Base-by-base conservation (phyloP, 1,140 invertebrate genomes). In the Oncopodura yosiiana region DNA sequence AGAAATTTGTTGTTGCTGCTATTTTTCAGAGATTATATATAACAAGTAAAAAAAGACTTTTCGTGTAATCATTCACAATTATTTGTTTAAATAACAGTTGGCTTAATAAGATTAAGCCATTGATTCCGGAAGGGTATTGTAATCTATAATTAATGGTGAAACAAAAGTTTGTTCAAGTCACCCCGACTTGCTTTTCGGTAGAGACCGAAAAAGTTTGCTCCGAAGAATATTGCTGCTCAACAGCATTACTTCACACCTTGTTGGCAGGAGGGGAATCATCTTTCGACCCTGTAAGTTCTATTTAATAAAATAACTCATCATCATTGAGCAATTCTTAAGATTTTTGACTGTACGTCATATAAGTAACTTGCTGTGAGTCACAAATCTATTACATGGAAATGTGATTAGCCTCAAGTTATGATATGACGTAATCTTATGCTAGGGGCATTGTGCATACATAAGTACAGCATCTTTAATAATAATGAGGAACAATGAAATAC, bases 61-160 rank as follows among this genome's bases (percentile, higher is more conserved):
- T n/a, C n/a, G n/a, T n/a, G n/a, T n/a, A n/a, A n/a, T n/a, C n/a
- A n/a, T n/a, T n/a, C n/a, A n/a, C n/a, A n/a, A n/a, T n/a, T n/a
- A n/a, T n/a, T n/a, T n/a, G n/a, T n/a, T n/a, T n/a, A n/a, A n/a
- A n/a, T n/a, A n/a, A n/a, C n/a, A n/a, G n/a, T n/a, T n/a, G n/a
- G n/a, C n/a, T n/a, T n/a, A n/a, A n/a, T n/a, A n/a, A n/a, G n/a
- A n/a, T n/a, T n/a, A n/a, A n/a, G n/a, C n/a, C n/a, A n/a, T n/a
- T n/a, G n/a, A n/a, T n/a, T n/a, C n/a, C n/a, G n/a, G n/a, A n/a
- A n/a, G n/a, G n/a, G n/a, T n/a, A n/a, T n/a, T n/a, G n/a, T n/a
- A n/a, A n/a, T n/a, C n/a, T n/a, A n/a, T n/a, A n/a, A n/a, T 46
- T 46, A 46, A 46, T 46, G 44, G 44, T 46, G 44, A 46, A 46